These are phyloP conservation scores for Athetis lepigone DNA, from an alignment of 2,888 invertebrate genomes.

Conservation along the genomic window DNA sequence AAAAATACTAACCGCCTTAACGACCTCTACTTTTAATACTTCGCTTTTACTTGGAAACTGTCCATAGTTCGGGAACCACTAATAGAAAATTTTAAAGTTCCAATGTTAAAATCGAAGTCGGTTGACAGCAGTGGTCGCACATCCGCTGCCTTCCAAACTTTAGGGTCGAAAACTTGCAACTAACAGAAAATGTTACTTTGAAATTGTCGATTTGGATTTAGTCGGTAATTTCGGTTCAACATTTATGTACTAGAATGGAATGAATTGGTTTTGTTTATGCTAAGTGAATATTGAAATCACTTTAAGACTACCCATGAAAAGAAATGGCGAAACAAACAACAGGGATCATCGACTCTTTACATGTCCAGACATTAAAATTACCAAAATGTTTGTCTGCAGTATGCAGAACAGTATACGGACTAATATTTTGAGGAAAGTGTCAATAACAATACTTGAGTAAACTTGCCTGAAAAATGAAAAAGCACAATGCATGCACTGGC, in stretches of 20 bases:
- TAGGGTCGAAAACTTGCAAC: constrained; percentile 57
- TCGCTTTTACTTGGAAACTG: constrained; percentile 44
- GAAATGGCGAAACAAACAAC: no score
- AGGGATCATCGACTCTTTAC: no score
- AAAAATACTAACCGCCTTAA: constrained; percentile 26
- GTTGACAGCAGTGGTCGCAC: constrained; percentile 62
- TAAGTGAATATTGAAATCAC: no score
- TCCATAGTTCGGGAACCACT: constrained; percentile 50
- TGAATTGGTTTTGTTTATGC: not conserved
- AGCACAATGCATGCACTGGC: no score
- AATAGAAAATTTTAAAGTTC: constrained; percentile 66
- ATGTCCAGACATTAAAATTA: no score
- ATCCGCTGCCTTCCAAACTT: constrained; percentile 62
- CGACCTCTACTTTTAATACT: constrained; percentile 45
- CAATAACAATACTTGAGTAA: no score
- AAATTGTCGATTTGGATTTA: constrained; percentile 50
- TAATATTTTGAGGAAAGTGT: no score
- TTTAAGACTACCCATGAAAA: no score
- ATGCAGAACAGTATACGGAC: no score
- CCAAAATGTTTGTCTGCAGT: no score
- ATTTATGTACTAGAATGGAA: constrained; percentile 10
- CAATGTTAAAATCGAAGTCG: constrained; percentile 65
- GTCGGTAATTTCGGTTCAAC: constrained; percentile 55
- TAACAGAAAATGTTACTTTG: constrained; percentile 57
- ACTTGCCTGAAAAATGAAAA: no score